Conservation (phyloP, 2,113 vertebrate genomes). For the Cacatua alba region DNA sequence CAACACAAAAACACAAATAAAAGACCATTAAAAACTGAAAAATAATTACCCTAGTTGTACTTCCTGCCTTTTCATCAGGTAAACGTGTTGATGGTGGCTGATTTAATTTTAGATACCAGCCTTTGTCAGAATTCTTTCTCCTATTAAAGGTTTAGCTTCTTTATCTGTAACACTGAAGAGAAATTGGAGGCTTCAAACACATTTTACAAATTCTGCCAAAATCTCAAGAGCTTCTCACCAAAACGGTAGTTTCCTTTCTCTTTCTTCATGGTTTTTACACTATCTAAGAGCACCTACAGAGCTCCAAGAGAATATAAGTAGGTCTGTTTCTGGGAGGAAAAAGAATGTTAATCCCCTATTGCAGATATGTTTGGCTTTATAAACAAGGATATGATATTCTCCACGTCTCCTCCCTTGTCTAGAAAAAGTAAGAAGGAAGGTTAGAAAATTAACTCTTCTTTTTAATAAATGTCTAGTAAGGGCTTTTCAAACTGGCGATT, state of each 20-base stretch:
- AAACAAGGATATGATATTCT: not conserved
- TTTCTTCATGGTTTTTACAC: not conserved
- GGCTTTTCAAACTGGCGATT: not conserved
- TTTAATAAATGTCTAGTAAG: not conserved
- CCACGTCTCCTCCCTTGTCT: not conserved
- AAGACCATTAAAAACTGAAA: slow-evolving; percentile 43
- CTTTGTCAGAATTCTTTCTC: not conserved
- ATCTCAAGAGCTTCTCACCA: not conserved
- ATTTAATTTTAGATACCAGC: not conserved
- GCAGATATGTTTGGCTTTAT: not conserved
- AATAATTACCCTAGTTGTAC: not conserved
- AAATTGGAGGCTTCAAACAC: not conserved
- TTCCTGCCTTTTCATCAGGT: not conserved
- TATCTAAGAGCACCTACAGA: not conserved
- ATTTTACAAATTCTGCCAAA: not conserved
- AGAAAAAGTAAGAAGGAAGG: not conserved
- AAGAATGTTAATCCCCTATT: not conserved
- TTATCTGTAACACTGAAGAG: not conserved
- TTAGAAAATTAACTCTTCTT: not conserved
- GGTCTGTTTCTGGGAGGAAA: not conserved
- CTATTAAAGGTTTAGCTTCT: not conserved
- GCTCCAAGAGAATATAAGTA: not conserved
- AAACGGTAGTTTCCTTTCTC: not conserved
- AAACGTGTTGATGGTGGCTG: not conserved
- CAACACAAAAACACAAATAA: slow-evolving; percentile 45